Evolutionary conservation across 1,140 invertebrate species (phyloP).

Genomic region (Caenorhabditis latens): DNA sequence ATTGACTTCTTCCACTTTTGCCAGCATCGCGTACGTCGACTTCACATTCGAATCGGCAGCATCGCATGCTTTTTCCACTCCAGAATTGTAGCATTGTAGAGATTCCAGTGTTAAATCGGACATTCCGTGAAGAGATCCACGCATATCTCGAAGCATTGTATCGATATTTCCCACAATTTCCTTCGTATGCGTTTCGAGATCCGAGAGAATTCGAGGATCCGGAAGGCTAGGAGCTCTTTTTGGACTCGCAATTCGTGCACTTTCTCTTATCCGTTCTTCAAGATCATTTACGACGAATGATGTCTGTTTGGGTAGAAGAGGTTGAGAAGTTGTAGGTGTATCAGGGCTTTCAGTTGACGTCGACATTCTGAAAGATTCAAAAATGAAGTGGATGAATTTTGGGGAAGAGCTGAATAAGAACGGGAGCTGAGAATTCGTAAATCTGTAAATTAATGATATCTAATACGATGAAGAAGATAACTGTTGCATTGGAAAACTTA

Average conservation of each 20-base stretch:
- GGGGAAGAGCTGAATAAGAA: too few relatives aligned
- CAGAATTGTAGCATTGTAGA: conserved; percentile 63
- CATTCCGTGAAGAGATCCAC: conserved; percentile 66
- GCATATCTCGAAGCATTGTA: conserved; percentile 58
- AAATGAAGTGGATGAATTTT: not conserved
- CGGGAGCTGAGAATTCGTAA: too few relatives aligned
- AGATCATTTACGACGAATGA: conserved; percentile 49
- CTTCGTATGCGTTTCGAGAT: conserved; percentile 58
- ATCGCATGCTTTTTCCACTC: conserved; percentile 63
- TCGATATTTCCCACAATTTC: conserved; percentile 62
- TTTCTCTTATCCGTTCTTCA: conserved; percentile 48
- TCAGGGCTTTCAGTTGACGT: conserved; percentile 17
- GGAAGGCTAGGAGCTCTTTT: not conserved
- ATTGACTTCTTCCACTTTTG: conserved; percentile 67
- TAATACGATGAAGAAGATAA: too few relatives aligned
- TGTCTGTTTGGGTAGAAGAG: conserved; percentile 6
- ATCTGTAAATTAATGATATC: too few relatives aligned
- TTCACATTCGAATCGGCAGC: conserved; percentile 63
- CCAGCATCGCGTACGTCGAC: conserved; percentile 64
- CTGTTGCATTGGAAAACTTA: too few relatives aligned
- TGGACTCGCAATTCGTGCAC: conserved; percentile 7
- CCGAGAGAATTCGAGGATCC: conserved; percentile 53
- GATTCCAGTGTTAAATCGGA: conserved; percentile 64
- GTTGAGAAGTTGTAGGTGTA: conserved; percentile 8
- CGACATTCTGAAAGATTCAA: conserved; percentile 15